Base-by-base conservation (phyloP, 2,113 vertebrate species). In the Ameiurus melas region DNA sequence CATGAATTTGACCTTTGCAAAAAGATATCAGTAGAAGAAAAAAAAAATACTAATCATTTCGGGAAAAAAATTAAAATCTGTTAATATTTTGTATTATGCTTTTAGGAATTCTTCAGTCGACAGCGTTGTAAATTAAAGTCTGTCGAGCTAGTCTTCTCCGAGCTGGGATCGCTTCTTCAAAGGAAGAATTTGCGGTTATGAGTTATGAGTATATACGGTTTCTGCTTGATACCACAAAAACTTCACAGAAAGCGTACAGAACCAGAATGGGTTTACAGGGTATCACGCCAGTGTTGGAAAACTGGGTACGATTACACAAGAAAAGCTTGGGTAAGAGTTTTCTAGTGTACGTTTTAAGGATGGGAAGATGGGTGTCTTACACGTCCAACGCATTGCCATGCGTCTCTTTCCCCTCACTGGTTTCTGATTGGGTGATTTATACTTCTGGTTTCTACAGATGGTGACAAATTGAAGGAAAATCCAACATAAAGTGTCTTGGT, bases 131-230 rank as follows among this genome's bases (percentile, higher is more conserved):
- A 83, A 83, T 43, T 2, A 62, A 83, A 83, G 20, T 83, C 80
- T 25, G 33, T 60, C 27, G 57, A 82, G 25, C 25, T 62, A 25
- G 57, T 27, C 57, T 83, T 62, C 57, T 83, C 57, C 13, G 57
- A 39, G 33, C 75, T 8, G 80, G 80, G 57, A 83, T 83, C 57
- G 27, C 57, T 62, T 83, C 57, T 83, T 83, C 80, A 83, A 83
- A 83, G 80, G 22, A 83, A 62, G 57, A 83, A 83, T 83, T 22
- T 83, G 80, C 22, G 57, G 57, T 43, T 83, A 83, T 58, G 79
- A 62, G 33, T 83, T 83, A 83, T 83, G 80, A 62, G 80, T 43
- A 43, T 62, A 83, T 83, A 62, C 57, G 27, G 80, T 83, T 83
- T 62, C 80, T 83, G 80, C 80, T 83, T 43, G 30, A 62, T 6